A percentile compares a stretch with the other conserved stretches of the same genome.
phyloP scores from a whole-genome alignment of 2,797 vertebrate genomes.

The Dendrocincla tyrannina region DNA sequence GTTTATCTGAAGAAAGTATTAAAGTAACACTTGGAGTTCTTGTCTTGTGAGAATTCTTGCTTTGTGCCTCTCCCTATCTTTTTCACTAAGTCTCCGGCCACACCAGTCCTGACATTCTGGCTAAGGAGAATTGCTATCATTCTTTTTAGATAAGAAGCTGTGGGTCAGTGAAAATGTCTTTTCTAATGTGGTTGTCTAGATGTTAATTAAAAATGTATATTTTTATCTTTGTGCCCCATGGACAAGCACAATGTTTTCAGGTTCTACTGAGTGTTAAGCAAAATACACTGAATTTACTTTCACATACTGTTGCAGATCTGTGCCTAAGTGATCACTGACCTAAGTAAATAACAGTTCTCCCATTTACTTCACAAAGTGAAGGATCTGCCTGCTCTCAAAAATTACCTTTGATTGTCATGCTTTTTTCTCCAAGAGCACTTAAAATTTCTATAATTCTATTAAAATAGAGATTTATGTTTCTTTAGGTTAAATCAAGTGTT shows the following conservation, averaged over 20 bases:
- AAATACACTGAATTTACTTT: not conserved
- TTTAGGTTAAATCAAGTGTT: not conserved
- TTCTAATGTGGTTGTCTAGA: not conserved
- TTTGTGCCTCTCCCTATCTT: not conserved
- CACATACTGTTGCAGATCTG: not conserved
- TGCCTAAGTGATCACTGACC: not conserved
- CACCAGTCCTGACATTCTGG: not conserved
- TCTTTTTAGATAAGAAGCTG: not conserved
- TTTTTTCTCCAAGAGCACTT: not conserved
- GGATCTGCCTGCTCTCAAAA: not conserved
- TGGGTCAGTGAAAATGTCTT: not conserved
- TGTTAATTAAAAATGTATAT: not conserved
- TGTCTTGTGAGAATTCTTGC: not conserved
- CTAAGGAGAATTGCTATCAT: not conserved
- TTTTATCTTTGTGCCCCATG: not conserved
- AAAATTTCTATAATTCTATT: not conserved
- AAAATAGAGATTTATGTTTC: not conserved
- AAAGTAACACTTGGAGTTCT: not conserved
- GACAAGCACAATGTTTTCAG: not conserved
- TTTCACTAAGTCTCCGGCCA: not conserved
- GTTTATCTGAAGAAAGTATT: not conserved
- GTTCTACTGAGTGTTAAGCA: not conserved
- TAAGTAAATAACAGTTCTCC: not conserved
- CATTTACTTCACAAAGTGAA: not conserved
- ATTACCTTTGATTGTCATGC: not conserved